Evolutionary conservation across 2,888 invertebrate genomes (phyloP).

Genomic region (Leptinotarsa rubiginosa): DNA sequence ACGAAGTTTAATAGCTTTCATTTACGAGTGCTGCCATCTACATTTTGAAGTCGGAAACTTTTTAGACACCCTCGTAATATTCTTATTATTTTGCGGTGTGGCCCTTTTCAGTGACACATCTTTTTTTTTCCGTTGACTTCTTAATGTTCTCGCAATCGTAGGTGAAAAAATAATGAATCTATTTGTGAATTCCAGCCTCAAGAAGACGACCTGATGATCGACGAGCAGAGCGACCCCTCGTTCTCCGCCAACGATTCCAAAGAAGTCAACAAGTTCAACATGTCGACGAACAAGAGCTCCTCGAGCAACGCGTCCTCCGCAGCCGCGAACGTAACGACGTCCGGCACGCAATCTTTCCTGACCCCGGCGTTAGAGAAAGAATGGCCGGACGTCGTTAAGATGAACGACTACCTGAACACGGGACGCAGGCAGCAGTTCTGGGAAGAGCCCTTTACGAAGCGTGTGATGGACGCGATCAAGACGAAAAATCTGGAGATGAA

Average conservation of each 20-base stretch:
- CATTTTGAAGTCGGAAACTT: too few species aligned
- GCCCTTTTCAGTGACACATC: too few species aligned
- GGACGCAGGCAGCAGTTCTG: conserved; percentile 91
- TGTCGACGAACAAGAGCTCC: conserved; percentile 55
- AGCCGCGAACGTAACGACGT: conserved; percentile 56
- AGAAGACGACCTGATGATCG: conserved; percentile 53
- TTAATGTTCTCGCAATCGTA: too few species aligned
- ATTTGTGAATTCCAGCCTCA: conserved; percentile 39
- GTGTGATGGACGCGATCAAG: conserved; percentile 90
- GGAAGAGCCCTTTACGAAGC: conserved; percentile 90
- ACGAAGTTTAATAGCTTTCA: too few species aligned
- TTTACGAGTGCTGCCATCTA: too few species aligned
- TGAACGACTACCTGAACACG: conserved; percentile 87
- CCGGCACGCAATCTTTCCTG: conserved; percentile 57
- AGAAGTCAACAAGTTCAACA: conserved; percentile 33
- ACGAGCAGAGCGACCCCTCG: conserved; percentile 56
- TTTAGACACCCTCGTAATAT: too few species aligned
- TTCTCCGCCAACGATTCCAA: conserved; percentile 48
- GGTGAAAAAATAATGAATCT: too few species aligned
- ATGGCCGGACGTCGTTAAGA: conserved; percentile 81
- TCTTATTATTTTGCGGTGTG: too few species aligned
- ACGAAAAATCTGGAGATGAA: conserved; percentile 94
- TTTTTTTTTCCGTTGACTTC: too few species aligned
- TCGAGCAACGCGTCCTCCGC: conserved; percentile 33
- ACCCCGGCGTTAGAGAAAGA: conserved; percentile 65